These are phyloP conservation scores for Arnoldichthys spilopterus DNA, from an alignment of 2,797 vertebrate genomes.

Conservation along the genomic window DNA sequence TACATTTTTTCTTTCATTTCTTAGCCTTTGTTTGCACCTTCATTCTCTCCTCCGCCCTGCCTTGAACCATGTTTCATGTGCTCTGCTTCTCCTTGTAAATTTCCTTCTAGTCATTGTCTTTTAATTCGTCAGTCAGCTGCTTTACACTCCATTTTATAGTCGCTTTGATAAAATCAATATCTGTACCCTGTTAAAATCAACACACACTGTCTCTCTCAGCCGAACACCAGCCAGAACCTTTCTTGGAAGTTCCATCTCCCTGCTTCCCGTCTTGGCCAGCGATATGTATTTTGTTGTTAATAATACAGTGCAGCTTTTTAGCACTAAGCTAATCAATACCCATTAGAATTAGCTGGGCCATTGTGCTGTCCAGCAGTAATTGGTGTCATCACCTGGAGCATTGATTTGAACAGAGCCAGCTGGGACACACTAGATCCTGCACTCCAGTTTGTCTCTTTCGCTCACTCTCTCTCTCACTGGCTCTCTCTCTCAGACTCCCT, in stretches of 20 bases:
- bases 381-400: constrained; percentile 71
- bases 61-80: constrained; percentile 29
- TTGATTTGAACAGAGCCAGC: constrained; percentile 56
- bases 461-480: constrained; percentile 45
- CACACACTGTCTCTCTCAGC: constrained; percentile 25
- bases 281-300: constrained; percentile 65
- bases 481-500: background rate
- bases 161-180: constrained; percentile 23
- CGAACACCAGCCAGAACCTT: constrained; percentile 39
- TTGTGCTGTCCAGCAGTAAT: constrained; percentile 75
- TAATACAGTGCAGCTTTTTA: constrained; percentile 68
- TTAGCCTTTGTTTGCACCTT: no score
- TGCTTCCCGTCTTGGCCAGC: constrained; percentile 49
- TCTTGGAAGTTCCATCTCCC: constrained; percentile 17
- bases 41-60: constrained; percentile 54
- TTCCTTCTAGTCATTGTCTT: constrained; percentile 27
- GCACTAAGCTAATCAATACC: constrained; percentile 72
- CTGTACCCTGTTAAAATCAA: constrained; percentile 12
- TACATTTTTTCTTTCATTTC: background rate
- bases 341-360: constrained; percentile 77
- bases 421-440: constrained; percentile 43
- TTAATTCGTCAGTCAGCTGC: constrained; percentile 57
- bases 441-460: constrained; percentile 60
- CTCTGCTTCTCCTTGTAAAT: constrained; percentile 57
- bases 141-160: constrained; percentile 43